phyloP scores from a whole-genome alignment of 2,797 vertebrate species.

The Enteromius treurensis region DNA sequence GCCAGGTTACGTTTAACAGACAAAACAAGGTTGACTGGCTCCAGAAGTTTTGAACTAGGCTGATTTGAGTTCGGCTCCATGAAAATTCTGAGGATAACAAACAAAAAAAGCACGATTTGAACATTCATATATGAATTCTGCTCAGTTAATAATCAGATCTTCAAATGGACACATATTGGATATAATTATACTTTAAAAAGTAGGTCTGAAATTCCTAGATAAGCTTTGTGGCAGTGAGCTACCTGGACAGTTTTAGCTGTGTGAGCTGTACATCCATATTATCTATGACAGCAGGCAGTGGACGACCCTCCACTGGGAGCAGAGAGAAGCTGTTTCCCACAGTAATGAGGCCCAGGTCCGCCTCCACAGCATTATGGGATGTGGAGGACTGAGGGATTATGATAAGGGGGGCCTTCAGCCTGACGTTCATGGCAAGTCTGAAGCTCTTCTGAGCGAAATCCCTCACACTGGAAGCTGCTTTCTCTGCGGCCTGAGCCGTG shows the following conservation, averaged over 20 bases:
- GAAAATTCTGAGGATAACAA: constrained; percentile 61
- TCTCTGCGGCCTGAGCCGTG: constrained; percentile 91
- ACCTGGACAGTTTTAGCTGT: constrained; percentile 91
- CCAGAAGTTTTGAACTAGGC: constrained; percentile 82
- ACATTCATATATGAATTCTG: not conserved
- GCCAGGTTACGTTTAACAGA: constrained; percentile 90
- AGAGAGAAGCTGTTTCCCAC: constrained; percentile 82
- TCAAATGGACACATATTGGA: not conserved
- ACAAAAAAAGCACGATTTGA: constrained; percentile 3
- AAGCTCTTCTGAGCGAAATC: constrained; percentile 91
- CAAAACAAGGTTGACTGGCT: constrained; percentile 88
- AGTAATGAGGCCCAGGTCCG: constrained; percentile 91
- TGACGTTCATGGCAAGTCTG: constrained; percentile 84
- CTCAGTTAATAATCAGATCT: constrained; percentile 18
- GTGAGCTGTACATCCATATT: constrained; percentile 87
- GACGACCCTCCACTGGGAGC: constrained; percentile 71
- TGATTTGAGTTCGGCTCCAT: constrained; percentile 40
- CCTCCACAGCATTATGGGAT: constrained; percentile 83
- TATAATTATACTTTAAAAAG: constrained; percentile 5
- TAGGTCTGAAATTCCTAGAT: not conserved
- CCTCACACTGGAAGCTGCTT: constrained; percentile 89
- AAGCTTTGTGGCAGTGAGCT: constrained; percentile 23
- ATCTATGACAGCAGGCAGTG: constrained; percentile 88
- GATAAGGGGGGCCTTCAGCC: constrained; percentile 92
- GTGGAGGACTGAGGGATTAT: constrained; percentile 89